Percentiles rank a stretch among this genome's conserved stretches.
Conservation (phyloP, 2,797 vertebrate genomes). For the Telmatherina bonti region DNA sequence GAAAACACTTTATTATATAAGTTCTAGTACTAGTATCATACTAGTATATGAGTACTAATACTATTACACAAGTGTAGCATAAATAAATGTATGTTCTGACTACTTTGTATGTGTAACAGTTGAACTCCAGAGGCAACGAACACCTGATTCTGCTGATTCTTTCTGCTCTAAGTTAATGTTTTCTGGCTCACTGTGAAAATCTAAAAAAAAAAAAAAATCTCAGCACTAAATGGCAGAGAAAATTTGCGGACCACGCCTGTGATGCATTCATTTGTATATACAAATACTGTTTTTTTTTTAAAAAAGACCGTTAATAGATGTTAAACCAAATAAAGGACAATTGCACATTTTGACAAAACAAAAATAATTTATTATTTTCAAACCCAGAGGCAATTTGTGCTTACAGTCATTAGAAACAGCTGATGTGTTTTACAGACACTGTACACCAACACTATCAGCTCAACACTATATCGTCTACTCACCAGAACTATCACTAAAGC, state of each 20-base stretch:
- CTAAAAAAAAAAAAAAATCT: not conserved
- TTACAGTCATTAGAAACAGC: slow-evolving; percentile 65
- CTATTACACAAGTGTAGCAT: no score
- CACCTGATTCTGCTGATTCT: not conserved
- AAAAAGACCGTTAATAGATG: no score
- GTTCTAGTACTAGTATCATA: no score
- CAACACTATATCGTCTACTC: slow-evolving; percentile 38
- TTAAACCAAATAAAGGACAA: slow-evolving; percentile 18
- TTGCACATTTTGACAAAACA: slow-evolving; percentile 52
- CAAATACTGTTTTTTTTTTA: no score
- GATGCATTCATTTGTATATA: not conserved
- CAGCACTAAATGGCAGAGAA: not conserved
- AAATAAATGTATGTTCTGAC: not conserved
- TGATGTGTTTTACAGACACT: slow-evolving; percentile 61
- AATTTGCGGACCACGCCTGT: not conserved
- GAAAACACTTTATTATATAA: not conserved
- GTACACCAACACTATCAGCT: slow-evolving; percentile 49
- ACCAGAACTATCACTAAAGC: slow-evolving; percentile 37
- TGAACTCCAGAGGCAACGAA: not conserved
- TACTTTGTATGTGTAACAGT: not conserved
- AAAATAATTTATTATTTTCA: slow-evolving; percentile 76
- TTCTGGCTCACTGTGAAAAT: not conserved
- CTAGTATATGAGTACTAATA: no score
- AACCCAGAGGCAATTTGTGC: slow-evolving; percentile 68
- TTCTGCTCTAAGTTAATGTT: not conserved